These are phyloP conservation scores for Coluber constrictor DNA, from an alignment of 2,797 vertebrate species.

Conservation along the genomic window DNA sequence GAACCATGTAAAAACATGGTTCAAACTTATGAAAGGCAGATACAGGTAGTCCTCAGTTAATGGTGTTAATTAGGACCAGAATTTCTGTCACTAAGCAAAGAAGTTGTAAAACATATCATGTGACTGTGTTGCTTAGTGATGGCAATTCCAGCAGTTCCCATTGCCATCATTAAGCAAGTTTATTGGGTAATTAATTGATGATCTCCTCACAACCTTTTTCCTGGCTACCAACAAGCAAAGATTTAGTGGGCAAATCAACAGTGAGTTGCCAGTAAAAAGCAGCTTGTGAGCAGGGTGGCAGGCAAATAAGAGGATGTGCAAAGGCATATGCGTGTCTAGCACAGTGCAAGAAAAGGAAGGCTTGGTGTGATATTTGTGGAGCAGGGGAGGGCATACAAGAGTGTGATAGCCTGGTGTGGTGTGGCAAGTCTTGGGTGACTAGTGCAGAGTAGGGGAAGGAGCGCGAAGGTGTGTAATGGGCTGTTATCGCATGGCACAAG, in stretches of 20 bases:
- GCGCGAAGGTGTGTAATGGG: background rate
- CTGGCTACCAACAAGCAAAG: background rate
- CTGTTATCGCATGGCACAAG: background rate
- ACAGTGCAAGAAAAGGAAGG: background rate
- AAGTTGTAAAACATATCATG: background rate
- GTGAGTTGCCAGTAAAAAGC: background rate
- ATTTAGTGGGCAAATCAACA: background rate
- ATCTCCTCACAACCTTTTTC: background rate
- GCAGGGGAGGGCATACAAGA: background rate
- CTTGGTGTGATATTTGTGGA: background rate
- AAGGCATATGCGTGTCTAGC: background rate
- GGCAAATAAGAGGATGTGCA: background rate
- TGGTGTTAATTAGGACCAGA: too few species aligned
- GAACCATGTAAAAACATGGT: background rate
- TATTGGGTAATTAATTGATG: background rate
- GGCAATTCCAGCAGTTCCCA: background rate
- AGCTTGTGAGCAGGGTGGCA: background rate
- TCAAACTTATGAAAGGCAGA: background rate
- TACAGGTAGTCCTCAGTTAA: background rate
- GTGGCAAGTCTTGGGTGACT: background rate
- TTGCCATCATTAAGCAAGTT: background rate
- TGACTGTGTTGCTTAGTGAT: background rate
- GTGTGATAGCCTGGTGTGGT: background rate
- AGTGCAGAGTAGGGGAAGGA: background rate
- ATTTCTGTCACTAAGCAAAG: too few species aligned